Conservation (phyloP, 2,113 vertebrate species). For the Eulemur rufifrons region DNA sequence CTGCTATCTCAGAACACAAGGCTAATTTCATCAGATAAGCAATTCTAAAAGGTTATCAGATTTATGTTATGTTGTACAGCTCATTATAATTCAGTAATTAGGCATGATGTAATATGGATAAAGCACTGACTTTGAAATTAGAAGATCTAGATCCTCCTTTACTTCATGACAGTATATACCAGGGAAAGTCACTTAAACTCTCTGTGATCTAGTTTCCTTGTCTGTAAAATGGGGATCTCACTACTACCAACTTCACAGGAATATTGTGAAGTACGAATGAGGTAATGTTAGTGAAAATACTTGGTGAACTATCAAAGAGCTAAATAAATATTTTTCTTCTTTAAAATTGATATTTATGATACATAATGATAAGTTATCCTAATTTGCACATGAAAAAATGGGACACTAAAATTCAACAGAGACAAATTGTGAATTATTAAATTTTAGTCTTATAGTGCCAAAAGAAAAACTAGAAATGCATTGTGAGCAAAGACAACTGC, state of each 20-base stretch:
- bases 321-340: neutral
- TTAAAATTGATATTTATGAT: neutral
- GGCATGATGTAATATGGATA: neutral
- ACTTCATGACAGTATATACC: neutral
- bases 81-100: neutral
- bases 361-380: neutral
- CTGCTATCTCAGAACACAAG: neutral
- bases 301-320: neutral
- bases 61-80: neutral
- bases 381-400: neutral
- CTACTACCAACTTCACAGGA: neutral
- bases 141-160: neutral
- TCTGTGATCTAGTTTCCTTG: neutral
- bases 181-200: neutral
- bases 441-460: neutral
- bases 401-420: neutral
- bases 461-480: slow-evolving; percentile 10
- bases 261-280: neutral
- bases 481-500: slow-evolving; percentile 30
- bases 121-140: neutral
- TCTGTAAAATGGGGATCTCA: neutral
- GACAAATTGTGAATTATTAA: neutral
- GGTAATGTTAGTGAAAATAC: neutral
- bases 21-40: neutral
- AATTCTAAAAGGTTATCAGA: neutral